Base-by-base conservation (phyloP, 2,113 vertebrate species). In the Daubentonia madagascariensis region DNA sequence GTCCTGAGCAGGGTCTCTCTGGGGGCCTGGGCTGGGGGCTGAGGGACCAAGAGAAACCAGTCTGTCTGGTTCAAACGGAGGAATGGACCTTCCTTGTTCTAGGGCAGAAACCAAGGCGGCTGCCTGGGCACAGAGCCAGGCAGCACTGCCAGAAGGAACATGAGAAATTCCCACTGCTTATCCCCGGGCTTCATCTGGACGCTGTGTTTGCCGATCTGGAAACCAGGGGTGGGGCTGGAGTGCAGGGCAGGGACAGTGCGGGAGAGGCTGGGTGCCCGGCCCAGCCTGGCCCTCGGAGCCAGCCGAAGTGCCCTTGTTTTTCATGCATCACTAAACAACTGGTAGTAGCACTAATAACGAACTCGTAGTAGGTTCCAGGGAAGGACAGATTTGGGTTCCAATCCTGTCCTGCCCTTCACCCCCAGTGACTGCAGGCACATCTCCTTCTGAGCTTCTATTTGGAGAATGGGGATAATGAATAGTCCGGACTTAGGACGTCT, bases 11-110 rank as follows among this genome's bases (percentile, higher is more conserved):
- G 22, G 54, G n/a, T 85, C 40, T 70, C 68, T 28, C 23, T 57
- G 35, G 57, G 12, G 22, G 28, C 72, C 85, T 35, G 18, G 52
- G 11, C 48, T 23, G 43, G 52, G 52, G 32, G 16, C 40, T 50
- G 57, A 52, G 25, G 72, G 37, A 48, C 1, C 1, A 61, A 43
- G 86, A 67, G 91, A 87, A 97, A 97, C 97, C 92, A 50, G 97
- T 96, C 37, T 12, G 11, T 92, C 80, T 65, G 87, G 97, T 98
- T 97, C 52, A 1, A 12, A 30, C 13, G 57, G 52, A 63, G 54
- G 75, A 86, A 40, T 16, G 78, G 85, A 72, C 91, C 86, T 96
- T 97, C 85, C 91, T 90, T 81, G 59, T 94, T 95, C 52, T 72
- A 23, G 94, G 81, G 88, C 94, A 88, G 96, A 91, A 93, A 72